Evolutionary conservation across 37 sponge, comb jelly and placozoan genomes (phyloP).

Genomic region (Diacarnus erythraeanus): DNA sequence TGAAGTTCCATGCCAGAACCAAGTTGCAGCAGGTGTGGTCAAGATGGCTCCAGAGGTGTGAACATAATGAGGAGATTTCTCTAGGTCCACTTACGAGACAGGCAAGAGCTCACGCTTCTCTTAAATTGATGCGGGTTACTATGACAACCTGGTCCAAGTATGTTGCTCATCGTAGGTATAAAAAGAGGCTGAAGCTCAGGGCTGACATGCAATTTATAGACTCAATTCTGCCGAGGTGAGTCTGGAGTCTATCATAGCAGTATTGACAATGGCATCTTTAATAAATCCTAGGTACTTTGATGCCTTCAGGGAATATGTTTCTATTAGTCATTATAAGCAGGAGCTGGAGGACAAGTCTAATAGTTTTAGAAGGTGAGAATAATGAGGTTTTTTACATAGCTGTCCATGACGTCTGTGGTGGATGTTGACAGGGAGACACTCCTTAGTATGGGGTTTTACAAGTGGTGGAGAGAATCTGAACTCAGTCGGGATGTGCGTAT

Average conservation of each 20-base stretch:
- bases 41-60: constrained; percentile 54
- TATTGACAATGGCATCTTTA: too few relatives aligned
- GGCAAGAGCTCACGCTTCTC: constrained; percentile 24
- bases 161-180: constrained; percentile 12
- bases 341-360: constrained; percentile 11
- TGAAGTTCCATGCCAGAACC: constrained; percentile 5
- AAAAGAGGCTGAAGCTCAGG: background rate
- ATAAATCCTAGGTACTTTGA: constrained; percentile 25
- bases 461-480: constrained; percentile 53
- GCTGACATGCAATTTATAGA: constrained; percentile 57
- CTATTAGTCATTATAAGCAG: constrained; percentile 15
- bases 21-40: constrained; percentile 16
- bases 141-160: constrained; percentile 26
- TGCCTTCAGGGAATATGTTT: constrained; percentile 25
- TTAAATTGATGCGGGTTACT: background rate
- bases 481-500: constrained; percentile 40
- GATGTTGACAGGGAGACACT: constrained; percentile 45
- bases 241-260: too few relatives aligned
- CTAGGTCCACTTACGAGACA: constrained; percentile 21
- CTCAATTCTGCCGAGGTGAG: constrained; percentile 47
- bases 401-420: background rate
- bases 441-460: constrained; percentile 45
- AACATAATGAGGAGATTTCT: constrained; percentile 55
- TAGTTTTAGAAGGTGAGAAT: constrained; percentile 40
- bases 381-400: background rate